Evolutionary conservation across 2,888 invertebrate genomes (phyloP), one percentile per base, ranked within the genome.

Genomic region (Selenia dentaria): DNA sequence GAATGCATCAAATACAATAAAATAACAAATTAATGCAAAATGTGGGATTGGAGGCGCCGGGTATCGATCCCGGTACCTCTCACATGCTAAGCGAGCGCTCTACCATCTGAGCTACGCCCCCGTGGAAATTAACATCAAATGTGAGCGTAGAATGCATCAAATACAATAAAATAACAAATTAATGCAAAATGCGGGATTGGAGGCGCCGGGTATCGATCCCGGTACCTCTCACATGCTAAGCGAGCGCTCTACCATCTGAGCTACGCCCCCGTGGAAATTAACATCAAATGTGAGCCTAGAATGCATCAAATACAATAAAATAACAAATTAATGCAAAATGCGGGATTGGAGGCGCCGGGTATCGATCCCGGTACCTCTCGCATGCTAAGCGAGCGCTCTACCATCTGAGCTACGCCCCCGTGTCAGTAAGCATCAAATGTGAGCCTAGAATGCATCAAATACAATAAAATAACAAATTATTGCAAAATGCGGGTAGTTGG

Each of bases 221-320:
- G 87, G 90, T 90, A 90, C 90, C 87, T 90, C 90, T 89, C 89
- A 79, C 90, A 90, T 90, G 88, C 90, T 91, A 90, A 91, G 90
- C 89, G 91, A 91, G 90, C 91, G 89, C 91, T 91, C 90, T 91
- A 91, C 91, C 91, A 90, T 90, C 89, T 91, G 91, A 90, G 90
- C 91, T 55, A 60, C 61, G 61, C 57, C 57, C 61, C 59, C 59
- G 33, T n/a, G n/a, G n/a, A n/a, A n/a, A n/a, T n/a, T n/a, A n/a
- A n/a, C n/a, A n/a, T n/a, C n/a, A n/a, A n/a, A n/a, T n/a, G n/a
- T n/a, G n/a, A n/a, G n/a, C n/a, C n/a, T n/a, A n/a, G n/a, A n/a
- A n/a, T n/a, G n/a, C n/a, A n/a, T n/a, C n/a, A n/a, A n/a, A n/a
- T n/a, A n/a, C n/a, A n/a, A n/a, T n/a, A n/a, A n/a, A n/a, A n/a